Percentiles rank a stretch among this genome's conserved stretches.
These are phyloP conservation scores for Misgurnus mizolepis DNA, from an alignment of 2,113 vertebrate species.

Conservation along the genomic window DNA sequence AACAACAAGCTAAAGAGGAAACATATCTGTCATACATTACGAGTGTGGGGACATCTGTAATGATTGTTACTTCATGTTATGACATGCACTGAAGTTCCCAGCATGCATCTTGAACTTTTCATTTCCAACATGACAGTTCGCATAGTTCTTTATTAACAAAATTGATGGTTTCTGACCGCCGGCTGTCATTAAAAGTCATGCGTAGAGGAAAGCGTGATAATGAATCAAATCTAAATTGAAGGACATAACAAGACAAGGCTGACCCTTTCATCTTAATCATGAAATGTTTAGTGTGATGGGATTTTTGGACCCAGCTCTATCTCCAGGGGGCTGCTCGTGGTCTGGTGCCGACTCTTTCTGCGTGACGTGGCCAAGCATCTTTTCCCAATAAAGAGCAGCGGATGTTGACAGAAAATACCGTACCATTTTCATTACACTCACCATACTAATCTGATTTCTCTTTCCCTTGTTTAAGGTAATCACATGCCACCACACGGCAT, in stretches of 20 bases:
- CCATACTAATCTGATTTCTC: slow-evolving; percentile 60
- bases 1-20: background rate
- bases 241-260: background rate
- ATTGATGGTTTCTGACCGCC: background rate
- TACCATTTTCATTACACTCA: slow-evolving; percentile 58
- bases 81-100: background rate
- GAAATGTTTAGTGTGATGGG: background rate
- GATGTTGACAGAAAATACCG: slow-evolving; percentile 56
- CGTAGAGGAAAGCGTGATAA: background rate
- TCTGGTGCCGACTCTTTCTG: slow-evolving; percentile 26
- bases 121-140: background rate
- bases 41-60: background rate
- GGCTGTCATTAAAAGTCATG: background rate
- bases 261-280: background rate
- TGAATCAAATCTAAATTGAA: background rate
- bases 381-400: slow-evolving; percentile 59
- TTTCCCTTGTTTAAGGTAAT: slow-evolving; percentile 54
- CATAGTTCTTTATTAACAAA: background rate
- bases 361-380: slow-evolving; percentile 52
- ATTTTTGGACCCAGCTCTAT: slow-evolving; percentile 36
- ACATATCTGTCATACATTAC: background rate
- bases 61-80: slow-evolving; percentile 3
- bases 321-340: slow-evolving; percentile 24
- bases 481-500: slow-evolving; percentile 46
- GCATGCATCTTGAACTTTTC: background rate